These are phyloP conservation scores for Falco cherrug DNA, from an alignment of 2,797 vertebrate genomes.

Conservation along the genomic window DNA sequence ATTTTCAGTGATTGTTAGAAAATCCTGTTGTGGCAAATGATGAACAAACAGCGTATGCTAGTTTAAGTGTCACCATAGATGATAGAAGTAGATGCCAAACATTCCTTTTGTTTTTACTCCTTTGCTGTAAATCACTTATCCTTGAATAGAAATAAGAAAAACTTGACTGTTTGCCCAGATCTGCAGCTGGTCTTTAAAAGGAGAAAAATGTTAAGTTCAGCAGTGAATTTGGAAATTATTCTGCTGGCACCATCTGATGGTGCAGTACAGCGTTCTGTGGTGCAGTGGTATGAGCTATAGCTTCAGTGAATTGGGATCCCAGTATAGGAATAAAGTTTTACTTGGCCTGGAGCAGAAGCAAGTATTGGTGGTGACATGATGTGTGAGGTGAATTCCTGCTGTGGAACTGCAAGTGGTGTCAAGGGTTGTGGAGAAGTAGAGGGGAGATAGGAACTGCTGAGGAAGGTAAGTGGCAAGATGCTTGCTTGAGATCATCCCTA, in stretches of 20 bases:
- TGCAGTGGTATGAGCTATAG: not conserved
- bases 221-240: not conserved
- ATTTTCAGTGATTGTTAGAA: not conserved
- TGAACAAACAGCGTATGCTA: not conserved
- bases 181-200: slow-evolving; percentile 45
- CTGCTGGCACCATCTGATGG: not conserved
- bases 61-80: not conserved
- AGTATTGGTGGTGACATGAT: not conserved
- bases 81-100: not conserved
- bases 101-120: not conserved
- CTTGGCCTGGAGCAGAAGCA: not conserved
- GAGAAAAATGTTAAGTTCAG: slow-evolving; percentile 8
- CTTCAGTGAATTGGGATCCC: not conserved
- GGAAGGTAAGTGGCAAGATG: not conserved
- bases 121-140: not conserved
- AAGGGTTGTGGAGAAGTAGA: not conserved
- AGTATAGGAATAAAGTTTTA: not conserved
- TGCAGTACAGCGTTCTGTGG: not conserved
- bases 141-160: slow-evolving; percentile 10
- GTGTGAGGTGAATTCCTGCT: not conserved
- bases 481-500: not conserved
- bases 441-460: not conserved
- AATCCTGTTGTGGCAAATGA: not conserved
- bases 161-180: slow-evolving; percentile 45
- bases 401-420: not conserved